Base-by-base conservation (phyloP, 2,888 invertebrate genomes). In the Apamea monoglypha region DNA sequence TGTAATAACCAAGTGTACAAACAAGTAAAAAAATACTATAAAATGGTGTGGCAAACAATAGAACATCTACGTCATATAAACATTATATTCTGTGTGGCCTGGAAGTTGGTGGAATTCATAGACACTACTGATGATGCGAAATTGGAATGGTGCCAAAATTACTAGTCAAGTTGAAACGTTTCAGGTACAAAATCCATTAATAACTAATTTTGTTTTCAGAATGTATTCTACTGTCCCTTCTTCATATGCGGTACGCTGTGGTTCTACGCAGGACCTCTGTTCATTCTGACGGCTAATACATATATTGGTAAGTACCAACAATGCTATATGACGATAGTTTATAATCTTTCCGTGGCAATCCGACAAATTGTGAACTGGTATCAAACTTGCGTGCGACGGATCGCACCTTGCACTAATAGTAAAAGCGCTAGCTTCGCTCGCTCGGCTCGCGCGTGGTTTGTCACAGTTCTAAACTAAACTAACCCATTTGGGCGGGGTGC, bases 191-290 rank as follows among this genome's bases (percentile, higher is more conserved):
- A 53, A n/a, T 40, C 14, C 14, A 18, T 61, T 29, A 61, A 29
- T 29, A 16, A 29, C 0, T 14, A 7, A 29, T 16, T 14, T 8
- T 8, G 21, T 12, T 78, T 97, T 66, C 94, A 97, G 97, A 97
- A 97, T 47, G 97, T 97, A 81, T 99, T 99, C 94, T 99, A 99
- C 95, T 98, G 98, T 84, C 98, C 98, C 0, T 98, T 99, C 94
- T 98, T 98, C 91, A 97, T 98, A 36, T 98, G 98, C 89, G 99
- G 98, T 78, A 98, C 98, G 0, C 91, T 98, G 74, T 99, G 99
- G 99, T 99, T 98, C 94, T 97, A 98, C 91, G 98, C 98, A 0
- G 98, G 98, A 0, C 98, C 99, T 0, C 96, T 98, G 2, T 98
- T 98, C 83, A 98, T 98, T 78, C 94, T 98, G 25, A 97, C 98